These are phyloP conservation scores for Silurus asotus DNA, from an alignment of 2,113 vertebrate genomes.

Conservation along the genomic window DNA sequence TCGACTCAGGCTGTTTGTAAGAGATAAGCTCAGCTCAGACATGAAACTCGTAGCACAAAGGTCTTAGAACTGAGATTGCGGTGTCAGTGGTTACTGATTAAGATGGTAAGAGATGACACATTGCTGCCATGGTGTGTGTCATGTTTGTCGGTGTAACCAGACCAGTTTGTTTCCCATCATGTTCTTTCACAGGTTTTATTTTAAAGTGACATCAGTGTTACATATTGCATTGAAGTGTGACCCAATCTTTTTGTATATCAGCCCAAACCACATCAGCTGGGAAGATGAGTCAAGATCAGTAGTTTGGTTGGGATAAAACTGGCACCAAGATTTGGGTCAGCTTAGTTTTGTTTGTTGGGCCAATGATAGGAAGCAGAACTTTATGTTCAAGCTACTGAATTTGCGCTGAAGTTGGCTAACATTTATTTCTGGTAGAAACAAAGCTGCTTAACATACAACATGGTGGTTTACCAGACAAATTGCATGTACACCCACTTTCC, in stretches of 20 bases:
- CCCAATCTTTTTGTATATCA: too few species aligned
- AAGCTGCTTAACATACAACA: too few species aligned
- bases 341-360: neutral
- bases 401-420: neutral
- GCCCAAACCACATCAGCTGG: too few species aligned
- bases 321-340: too few species aligned
- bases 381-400: too few species aligned
- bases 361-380: neutral
- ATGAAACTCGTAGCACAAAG: neutral
- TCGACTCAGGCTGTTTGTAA: neutral
- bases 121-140: neutral
- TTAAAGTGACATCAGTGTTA: neutral
- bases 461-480: too few species aligned
- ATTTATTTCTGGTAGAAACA: too few species aligned
- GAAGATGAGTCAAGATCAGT: neutral
- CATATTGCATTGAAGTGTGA: neutral
- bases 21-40: slow-evolving; percentile 27
- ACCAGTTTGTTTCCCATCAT: neutral
- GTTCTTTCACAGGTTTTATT: neutral
- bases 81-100: slow-evolving; percentile 28
- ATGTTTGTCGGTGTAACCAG: slow-evolving; percentile 6
- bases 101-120: slow-evolving; percentile 1
- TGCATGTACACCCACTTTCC: too few species aligned
- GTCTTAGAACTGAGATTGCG: slow-evolving; percentile 24
- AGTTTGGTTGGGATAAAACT: neutral